phyloP scores from a whole-genome alignment of 2,113 vertebrate genomes.

The Notothenia coriiceps region DNA sequence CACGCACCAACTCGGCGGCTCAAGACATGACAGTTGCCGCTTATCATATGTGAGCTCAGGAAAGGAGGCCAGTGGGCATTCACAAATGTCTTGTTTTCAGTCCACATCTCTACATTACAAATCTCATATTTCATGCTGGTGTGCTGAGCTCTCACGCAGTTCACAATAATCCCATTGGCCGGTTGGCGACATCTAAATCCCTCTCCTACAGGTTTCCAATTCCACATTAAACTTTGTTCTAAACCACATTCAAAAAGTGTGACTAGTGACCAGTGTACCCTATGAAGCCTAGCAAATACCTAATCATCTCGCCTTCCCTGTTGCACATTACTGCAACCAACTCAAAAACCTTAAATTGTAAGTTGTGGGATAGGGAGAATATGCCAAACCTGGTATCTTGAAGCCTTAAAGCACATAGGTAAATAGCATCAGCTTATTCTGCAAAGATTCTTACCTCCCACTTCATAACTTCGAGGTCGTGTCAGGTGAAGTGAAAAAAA shows the following conservation, averaged over 20 bases:
- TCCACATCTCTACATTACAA: slow-evolving; percentile 68
- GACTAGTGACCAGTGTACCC: slow-evolving; percentile 3
- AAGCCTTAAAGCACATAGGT: slow-evolving; percentile 5
- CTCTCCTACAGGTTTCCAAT: slow-evolving; percentile 64
- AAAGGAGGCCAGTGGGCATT: slow-evolving; percentile 57
- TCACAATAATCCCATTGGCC: slow-evolving; percentile 67
- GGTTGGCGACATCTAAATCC: slow-evolving; percentile 67
- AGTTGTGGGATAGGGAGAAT: slow-evolving; percentile 10
- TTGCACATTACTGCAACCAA: slow-evolving; percentile 26
- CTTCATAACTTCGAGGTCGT: slow-evolving; percentile 11
- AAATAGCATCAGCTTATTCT: slow-evolving; percentile 2
- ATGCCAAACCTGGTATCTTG: background rate
- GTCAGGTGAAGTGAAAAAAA: slow-evolving; percentile 13
- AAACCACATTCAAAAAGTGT: slow-evolving; percentile 28
- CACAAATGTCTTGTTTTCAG: slow-evolving; percentile 43
- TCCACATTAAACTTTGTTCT: slow-evolving; percentile 45
- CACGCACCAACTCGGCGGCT: slow-evolving; percentile 62
- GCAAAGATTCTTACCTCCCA: slow-evolving; percentile 10
- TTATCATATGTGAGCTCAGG: slow-evolving; percentile 67
- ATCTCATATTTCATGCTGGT: slow-evolving; percentile 73
- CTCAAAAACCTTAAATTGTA: slow-evolving; percentile 1
- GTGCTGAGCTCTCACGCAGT: slow-evolving; percentile 63
- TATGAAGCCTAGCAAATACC: slow-evolving; percentile 16
- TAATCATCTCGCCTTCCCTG: slow-evolving; percentile 21
- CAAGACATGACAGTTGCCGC: slow-evolving; percentile 63